Conservation (phyloP, 1,140 invertebrate species). For the Drosophila tropicalis region DNA sequence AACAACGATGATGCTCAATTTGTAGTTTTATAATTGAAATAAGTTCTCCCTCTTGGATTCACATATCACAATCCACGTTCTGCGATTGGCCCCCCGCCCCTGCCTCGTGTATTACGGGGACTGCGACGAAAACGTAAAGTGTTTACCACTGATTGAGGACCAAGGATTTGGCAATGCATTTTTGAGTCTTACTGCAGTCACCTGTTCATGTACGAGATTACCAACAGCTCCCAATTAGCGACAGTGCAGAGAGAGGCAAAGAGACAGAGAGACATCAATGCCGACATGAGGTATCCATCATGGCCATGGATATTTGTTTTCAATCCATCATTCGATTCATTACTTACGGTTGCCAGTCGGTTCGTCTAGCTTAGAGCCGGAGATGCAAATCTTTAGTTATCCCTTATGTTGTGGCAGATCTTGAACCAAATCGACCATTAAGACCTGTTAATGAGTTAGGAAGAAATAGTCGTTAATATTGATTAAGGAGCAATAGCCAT, state of each 20-base stretch:
- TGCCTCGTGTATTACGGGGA: too few relatives aligned
- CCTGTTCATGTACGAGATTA: conserved; percentile 12
- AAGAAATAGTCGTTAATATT: too few relatives aligned
- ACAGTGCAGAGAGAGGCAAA: not conserved
- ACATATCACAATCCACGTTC: not conserved
- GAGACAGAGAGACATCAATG: not conserved
- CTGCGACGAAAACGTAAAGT: conserved; percentile 5
- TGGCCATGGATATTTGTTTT: not conserved
- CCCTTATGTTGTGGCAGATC: too few relatives aligned
- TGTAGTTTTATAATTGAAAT: conserved; percentile 69
- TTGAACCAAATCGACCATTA: too few relatives aligned
- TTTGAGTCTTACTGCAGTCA: conserved; percentile 7
- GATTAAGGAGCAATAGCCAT: too few relatives aligned
- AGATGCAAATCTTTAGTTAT: not conserved
- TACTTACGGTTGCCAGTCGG: not conserved
- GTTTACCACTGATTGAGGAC: conserved; percentile 18
- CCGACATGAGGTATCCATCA: conserved; percentile 1
- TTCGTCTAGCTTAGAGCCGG: not conserved
- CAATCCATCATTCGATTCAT: conserved; percentile 7
- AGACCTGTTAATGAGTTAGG: too few relatives aligned
- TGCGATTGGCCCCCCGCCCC: not conserved
- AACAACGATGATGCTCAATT: conserved; percentile 44
- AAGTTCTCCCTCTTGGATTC: conserved; percentile 34
- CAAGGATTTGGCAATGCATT: conserved; percentile 15
- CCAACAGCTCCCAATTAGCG: conserved; percentile 28